Evolutionary conservation across 2,797 vertebrate genomes (phyloP).

Genomic region (Xenops minutus): DNA sequence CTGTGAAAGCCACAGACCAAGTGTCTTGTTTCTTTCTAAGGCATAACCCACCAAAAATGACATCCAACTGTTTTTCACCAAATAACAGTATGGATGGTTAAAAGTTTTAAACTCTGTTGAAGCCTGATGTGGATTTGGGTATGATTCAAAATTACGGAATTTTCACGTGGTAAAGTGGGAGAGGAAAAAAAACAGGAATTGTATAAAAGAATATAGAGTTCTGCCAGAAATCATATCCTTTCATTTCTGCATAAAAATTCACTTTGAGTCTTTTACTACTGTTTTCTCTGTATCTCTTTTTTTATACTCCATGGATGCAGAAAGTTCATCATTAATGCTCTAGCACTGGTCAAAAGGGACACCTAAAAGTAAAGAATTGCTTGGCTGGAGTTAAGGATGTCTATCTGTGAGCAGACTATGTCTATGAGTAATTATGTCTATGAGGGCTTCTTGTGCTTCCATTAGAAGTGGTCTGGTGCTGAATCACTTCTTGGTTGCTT

Average conservation of each 20-base stretch:
- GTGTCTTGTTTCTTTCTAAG: conserved; percentile 17
- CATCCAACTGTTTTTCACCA: not conserved
- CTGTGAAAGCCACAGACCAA: not conserved
- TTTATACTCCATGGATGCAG: not conserved
- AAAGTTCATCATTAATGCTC: not conserved
- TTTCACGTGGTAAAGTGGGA: not conserved
- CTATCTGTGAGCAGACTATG: not conserved
- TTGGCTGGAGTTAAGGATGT: not conserved
- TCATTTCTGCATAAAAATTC: not conserved
- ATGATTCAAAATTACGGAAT: not conserved
- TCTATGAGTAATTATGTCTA: not conserved
- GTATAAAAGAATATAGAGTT: not conserved
- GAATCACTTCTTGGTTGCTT: not conserved
- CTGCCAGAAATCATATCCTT: not conserved
- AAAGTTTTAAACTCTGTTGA: not conserved
- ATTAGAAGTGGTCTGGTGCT: not conserved
- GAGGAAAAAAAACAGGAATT: not conserved
- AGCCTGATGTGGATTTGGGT: not conserved
- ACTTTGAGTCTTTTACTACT: not conserved
- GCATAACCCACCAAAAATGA: not conserved
- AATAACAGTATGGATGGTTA: not conserved
- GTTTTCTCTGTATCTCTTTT: not conserved
- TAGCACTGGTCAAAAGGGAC: not conserved
- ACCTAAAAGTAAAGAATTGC: not conserved
- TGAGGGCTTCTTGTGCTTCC: not conserved